These are phyloP conservation scores for Tachysurus vachellii DNA, from an alignment of 2,113 vertebrate genomes.

Conservation along the genomic window DNA sequence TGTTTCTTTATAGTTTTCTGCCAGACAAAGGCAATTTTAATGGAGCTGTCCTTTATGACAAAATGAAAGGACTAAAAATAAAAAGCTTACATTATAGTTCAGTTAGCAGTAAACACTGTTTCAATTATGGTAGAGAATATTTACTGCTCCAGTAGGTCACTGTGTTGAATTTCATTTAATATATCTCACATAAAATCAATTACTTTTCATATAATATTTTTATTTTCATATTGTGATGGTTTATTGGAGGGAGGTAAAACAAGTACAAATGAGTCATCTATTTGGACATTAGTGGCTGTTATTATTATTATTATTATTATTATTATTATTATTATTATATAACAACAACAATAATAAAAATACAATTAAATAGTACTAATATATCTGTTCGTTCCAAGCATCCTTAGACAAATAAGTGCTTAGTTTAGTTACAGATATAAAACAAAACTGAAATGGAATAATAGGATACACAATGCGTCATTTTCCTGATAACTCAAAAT, in stretches of 20 bases:
- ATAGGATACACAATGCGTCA: background rate
- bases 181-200: slow-evolving; percentile 36
- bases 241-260: background rate
- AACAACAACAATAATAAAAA: background rate
- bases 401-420: background rate
- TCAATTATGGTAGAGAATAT: slow-evolving; percentile 49
- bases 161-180: slow-evolving; percentile 24
- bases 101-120: slow-evolving; percentile 54
- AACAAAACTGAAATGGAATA: background rate
- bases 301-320: background rate
- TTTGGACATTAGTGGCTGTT: background rate
- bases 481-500: background rate
- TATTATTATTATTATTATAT: background rate
- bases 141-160: slow-evolving; percentile 21
- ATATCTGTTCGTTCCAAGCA: background rate
- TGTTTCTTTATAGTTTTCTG: slow-evolving; percentile 57
- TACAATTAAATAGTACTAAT: slow-evolving; percentile 6
- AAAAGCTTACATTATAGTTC: slow-evolving; percentile 52
- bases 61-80: slow-evolving; percentile 51
- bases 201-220: slow-evolving; percentile 25
- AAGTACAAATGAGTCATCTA: slow-evolving; percentile 27
- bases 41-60: slow-evolving; percentile 53
- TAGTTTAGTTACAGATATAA: background rate
- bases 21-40: slow-evolving; percentile 52
- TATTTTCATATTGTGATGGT: slow-evolving; percentile 14